Base-by-base conservation (phyloP, 2,113 vertebrate species). In the Strigops habroptila region DNA sequence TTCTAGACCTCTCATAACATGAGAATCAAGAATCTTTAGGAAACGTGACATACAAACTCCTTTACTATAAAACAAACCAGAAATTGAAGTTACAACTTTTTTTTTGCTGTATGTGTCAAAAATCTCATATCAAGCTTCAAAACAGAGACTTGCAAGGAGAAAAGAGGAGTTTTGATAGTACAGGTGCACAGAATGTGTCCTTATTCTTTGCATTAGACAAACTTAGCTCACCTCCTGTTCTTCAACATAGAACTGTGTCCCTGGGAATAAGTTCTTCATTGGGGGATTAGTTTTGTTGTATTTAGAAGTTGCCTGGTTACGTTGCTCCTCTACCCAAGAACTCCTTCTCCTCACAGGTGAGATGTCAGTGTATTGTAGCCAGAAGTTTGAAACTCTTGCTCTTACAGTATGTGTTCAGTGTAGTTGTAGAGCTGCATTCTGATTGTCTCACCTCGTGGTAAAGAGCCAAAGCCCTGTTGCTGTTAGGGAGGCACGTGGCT, bases 361-460 rank as follows among this genome's bases (percentile, higher is more conserved):
- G 37, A 37, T 90, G 59, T 25, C 59, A 51, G 1, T 4, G 7
- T 52, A 7, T 21, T 3, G 1, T n/a, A 39, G 49, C 24, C 35
- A 63, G 44, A n/a, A 80, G 39, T 27, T 6, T 27, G 55, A 48
- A 22, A n/a, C 33, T 71, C 12, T n/a, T 57, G 23, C 24, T 64
- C 27, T 68, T 55, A 18, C 12, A 39, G 33, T 41, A 1, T 16
- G 8, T 4, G 13, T 24, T 59, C 49, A 49, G 0, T 73, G 33
- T 49, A 75, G 1, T 12, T 62, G 19, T 33, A 41, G 41, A 33
- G 19, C 46, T 86, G 10, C 9, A 1, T 65, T 79, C 13, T 74
- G 31, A 51, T 68, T 73, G 49, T 6, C 82, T n/a, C 39, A 3
- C 7, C 21, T 59, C 0, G 0, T 43, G 67, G 12, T 51, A 46